phyloP scores from a whole-genome alignment of 2,113 vertebrate genomes.

The Oncorhynchus clarkii region DNA sequence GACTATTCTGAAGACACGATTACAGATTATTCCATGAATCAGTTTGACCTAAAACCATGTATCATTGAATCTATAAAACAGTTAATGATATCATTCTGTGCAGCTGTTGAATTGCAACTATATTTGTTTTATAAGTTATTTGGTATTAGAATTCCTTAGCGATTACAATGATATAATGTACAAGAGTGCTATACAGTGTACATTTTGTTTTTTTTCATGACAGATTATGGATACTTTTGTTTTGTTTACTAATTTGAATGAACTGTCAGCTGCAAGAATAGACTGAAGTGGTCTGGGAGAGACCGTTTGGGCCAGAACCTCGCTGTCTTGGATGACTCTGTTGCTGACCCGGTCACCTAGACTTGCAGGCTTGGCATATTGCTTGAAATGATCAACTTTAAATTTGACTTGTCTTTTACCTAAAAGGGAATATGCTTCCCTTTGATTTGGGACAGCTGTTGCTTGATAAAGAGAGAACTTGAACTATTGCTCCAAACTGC shows the following conservation, averaged over 20 bases:
- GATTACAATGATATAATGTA: not conserved
- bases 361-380: not conserved
- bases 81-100: not conserved
- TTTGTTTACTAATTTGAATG: not conserved
- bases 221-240: not conserved
- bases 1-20: not conserved
- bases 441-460: not conserved
- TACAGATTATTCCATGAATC: not conserved
- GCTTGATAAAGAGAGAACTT: not conserved
- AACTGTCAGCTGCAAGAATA: not conserved
- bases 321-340: not conserved
- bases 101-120: not conserved
- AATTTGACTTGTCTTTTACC: not conserved
- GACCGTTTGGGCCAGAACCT: not conserved
- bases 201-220: not conserved
- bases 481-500: not conserved
- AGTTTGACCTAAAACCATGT: too few relatives aligned
- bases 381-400: not conserved
- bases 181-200: not conserved
- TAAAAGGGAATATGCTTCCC: not conserved
- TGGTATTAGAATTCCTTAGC: not conserved
- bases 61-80: too few relatives aligned
- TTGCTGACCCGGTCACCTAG: not conserved
- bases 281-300: not conserved
- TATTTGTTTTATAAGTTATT: not conserved